Evolutionary conservation across 53 echinoderm and acorn worm species (phyloP).

Genomic region (Glandiceps talaboti): DNA sequence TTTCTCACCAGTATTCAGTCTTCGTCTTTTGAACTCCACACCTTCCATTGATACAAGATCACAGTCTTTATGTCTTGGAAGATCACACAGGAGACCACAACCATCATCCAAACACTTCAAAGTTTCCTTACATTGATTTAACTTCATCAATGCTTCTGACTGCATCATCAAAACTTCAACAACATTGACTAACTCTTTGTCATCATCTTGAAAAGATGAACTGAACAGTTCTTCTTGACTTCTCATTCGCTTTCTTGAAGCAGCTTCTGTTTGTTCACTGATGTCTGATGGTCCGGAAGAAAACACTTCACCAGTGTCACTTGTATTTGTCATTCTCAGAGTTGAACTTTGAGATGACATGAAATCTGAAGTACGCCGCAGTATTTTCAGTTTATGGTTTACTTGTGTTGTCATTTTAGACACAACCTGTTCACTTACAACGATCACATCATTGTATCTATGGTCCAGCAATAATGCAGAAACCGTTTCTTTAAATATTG

Average conservation of each 20-base stretch:
- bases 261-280: too few species aligned
- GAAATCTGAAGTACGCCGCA: too few species aligned
- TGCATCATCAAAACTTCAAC: background rate
- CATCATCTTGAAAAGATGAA: background rate
- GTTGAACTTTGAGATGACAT: too few species aligned
- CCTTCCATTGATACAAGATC: background rate
- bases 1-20: constrained; percentile 17
- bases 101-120: background rate
- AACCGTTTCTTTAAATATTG: background rate
- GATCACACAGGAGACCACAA: background rate
- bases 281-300: too few species aligned
- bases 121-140: background rate
- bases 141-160: background rate
- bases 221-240: background rate
- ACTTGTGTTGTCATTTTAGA: background rate
- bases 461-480: background rate
- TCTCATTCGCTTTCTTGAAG: background rate
- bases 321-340: too few species aligned
- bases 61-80: background rate
- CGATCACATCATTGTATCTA: background rate
- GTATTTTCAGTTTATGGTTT: too few species aligned
- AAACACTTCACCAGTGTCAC: too few species aligned
- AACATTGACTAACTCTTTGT: background rate
- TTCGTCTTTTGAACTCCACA: constrained; percentile 10
- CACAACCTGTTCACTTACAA: background rate